Conservation (phyloP, 2,113 vertebrate genomes). For the Cricetomys ansorgei region DNA sequence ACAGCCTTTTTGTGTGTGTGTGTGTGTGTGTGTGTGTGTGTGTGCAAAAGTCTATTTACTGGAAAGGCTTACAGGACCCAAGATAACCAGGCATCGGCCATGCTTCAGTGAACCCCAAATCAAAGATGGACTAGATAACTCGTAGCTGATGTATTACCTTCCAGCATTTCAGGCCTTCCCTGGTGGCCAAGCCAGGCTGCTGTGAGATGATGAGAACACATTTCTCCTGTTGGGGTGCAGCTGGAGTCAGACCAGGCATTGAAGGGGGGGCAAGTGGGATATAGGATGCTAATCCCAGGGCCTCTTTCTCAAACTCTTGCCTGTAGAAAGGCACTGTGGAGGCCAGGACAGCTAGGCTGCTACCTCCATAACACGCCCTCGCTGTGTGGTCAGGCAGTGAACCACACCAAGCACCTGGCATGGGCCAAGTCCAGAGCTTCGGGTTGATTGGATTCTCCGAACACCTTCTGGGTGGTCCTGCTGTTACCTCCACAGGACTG, state of each 20-base stretch:
- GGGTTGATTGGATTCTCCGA: not conserved
- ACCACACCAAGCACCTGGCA: not conserved
- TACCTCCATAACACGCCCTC: not conserved
- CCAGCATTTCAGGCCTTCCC: not conserved
- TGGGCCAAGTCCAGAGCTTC: not conserved
- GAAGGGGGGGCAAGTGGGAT: not conserved
- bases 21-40: too few relatives aligned
- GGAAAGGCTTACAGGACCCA: conserved; percentile 35
- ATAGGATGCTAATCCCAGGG: conserved; percentile 2
- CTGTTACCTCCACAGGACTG: not conserved
- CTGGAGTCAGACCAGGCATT: not conserved
- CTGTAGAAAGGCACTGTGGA: not conserved
- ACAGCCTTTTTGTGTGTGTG: conserved; percentile 7
- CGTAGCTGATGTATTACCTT: not conserved
- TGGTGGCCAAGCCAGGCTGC: not conserved
- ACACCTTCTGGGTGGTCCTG: not conserved
- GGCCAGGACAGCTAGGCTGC: not conserved
- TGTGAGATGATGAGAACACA: conserved; percentile 32
- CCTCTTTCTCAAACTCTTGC: conserved; percentile 26
- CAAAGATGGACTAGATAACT: conserved; percentile 9
- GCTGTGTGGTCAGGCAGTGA: not conserved
- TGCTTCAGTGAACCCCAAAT: conserved; percentile 63
- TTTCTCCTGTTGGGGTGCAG: conserved; percentile 27
- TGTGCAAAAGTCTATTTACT: conserved; percentile 59
- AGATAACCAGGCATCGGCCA: not conserved